Percentiles rank a stretch among this genome's conserved stretches.
Evolutionary conservation across 2,113 vertebrate genomes (phyloP).

Genomic region (Miniopterus natalensis): DNA sequence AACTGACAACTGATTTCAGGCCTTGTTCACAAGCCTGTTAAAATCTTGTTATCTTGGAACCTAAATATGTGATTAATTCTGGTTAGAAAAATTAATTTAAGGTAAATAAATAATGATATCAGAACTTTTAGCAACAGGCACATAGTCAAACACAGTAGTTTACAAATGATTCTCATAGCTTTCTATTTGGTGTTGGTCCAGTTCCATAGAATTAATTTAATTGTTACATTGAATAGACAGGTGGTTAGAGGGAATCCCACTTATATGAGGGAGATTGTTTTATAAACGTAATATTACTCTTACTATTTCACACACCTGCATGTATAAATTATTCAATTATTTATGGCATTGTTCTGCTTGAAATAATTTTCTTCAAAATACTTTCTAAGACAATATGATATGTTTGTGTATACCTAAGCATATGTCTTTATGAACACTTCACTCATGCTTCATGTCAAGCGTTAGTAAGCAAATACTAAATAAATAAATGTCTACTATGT

Average conservation of each 20-base stretch:
- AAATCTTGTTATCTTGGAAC: neutral
- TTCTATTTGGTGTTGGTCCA: neutral
- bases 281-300: neutral
- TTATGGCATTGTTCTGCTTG: neutral
- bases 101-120: neutral
- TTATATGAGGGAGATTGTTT: neutral
- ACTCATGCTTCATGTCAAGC: neutral
- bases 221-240: neutral
- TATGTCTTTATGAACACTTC: neutral
- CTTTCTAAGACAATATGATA: neutral
- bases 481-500: neutral
- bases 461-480: slow-evolving; percentile 20
- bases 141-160: neutral
- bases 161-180: neutral
- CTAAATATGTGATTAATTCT: neutral
- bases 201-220: neutral
- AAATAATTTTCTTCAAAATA: neutral
- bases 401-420: neutral
- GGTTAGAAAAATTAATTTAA: neutral
- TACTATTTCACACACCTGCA: neutral
- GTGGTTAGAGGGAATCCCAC: neutral
- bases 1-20: neutral
- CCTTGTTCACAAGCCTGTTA: neutral
- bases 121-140: neutral
- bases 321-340: neutral